Base-by-base conservation (phyloP, 2,888 invertebrate genomes). In the Pachliopta kotzebuea region DNA sequence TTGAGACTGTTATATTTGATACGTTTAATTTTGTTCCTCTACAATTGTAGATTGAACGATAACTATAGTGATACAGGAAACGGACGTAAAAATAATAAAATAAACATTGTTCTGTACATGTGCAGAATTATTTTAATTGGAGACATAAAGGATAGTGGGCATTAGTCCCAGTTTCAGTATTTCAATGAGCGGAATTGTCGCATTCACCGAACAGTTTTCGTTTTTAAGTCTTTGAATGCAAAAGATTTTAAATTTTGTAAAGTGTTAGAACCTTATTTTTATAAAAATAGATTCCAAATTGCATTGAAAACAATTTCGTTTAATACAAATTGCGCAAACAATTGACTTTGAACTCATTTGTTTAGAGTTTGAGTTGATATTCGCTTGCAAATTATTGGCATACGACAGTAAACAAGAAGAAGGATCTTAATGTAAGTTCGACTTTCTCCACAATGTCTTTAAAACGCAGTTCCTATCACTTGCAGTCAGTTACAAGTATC, bases 181-280 rank as follows among this genome's bases (percentile, higher is more conserved):
- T 82, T 80, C 78, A 83, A 85, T 81, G 79, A 82, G 83, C 81
- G 78, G 85, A 87, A 86, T 86, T 85, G 88, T 86, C 82, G 83
- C 87, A 85, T 87, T 85, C 63, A 67, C 66, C 69, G 71, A 71
- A 69, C 68, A 67, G 72, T 75, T 74, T 77, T 80, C 85, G 85
- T 88, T 84, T 86, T 87, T 84, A 81, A 86, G 86, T 84, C 82
- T 84, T 70, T 62, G 70, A 76, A 76, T 73, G 26, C 4, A 70
- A 74, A 67, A 70, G 65, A 54, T 66, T 58, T 29, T 29, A 54
- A 60, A 57, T 26, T 31, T 2, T 45, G 23, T 68, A 69, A 62
- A 56, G 69, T 62, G 76, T 73, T 66, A 71, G 29, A 67, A 66
- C 79, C 68, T 69, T 79, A 76, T 56, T 0, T 0, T 0, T 0